A percentile compares a stretch with the other conserved stretches of the same genome.
These are phyloP conservation scores for Gonocerus acuteangulatus DNA, from an alignment of 2,888 invertebrate species.

Conservation along the genomic window DNA sequence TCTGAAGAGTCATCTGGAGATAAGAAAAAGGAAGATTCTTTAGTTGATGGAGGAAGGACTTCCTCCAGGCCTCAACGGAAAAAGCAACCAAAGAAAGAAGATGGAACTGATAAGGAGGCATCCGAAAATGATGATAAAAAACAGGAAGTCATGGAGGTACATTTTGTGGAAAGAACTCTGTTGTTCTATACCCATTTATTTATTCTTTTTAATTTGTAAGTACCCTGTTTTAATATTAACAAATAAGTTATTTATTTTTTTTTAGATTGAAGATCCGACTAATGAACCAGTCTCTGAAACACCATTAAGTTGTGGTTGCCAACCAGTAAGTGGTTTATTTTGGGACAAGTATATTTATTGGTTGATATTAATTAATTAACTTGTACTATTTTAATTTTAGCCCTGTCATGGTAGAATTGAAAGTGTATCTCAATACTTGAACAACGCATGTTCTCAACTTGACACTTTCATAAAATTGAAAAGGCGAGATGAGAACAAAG, in stretches of 20 bases:
- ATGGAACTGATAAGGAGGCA: neutral
- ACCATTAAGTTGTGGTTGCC: neutral
- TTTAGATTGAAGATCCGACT: neutral
- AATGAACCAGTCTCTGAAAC: neutral
- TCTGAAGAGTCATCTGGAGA: too few relatives aligned
- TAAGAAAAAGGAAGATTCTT: too few relatives aligned
- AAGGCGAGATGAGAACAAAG: conserved; percentile 28
- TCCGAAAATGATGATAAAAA: neutral
- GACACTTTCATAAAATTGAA: conserved; percentile 32
- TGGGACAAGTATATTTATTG: too few relatives aligned
- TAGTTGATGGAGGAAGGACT: neutral
- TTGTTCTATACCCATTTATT: neutral
- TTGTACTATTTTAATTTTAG: too few relatives aligned
- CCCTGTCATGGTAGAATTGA: conserved; percentile 24
- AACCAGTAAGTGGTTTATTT: neutral
- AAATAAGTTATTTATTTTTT: neutral
- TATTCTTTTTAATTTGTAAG: neutral
- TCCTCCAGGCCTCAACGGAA: neutral
- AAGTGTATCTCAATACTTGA: conserved; percentile 23
- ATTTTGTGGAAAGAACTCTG: neutral
- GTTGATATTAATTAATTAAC: too few relatives aligned
- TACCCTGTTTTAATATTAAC: neutral
- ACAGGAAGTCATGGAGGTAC: neutral
- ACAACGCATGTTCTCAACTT: conserved; percentile 27
- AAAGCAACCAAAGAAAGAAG: neutral